A percentile compares a stretch with the other conserved stretches of the same genome.
phyloP scores from a whole-genome alignment of 2,113 vertebrate species.

The Gadus macrocephalus region DNA sequence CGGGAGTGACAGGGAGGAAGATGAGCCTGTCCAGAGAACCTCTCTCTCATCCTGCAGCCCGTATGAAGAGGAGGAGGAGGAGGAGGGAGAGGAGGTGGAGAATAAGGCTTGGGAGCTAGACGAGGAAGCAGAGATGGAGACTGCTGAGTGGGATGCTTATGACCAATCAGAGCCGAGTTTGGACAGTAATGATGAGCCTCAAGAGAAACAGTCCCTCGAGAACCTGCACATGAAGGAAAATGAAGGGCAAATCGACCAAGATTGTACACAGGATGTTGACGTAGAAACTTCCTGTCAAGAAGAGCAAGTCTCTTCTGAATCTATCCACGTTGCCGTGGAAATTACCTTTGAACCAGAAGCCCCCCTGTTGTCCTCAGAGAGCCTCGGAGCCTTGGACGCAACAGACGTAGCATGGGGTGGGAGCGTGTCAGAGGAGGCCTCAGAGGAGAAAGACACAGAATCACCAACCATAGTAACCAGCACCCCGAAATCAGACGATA shows the following conservation, averaged over 20 bases:
- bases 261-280: slow-evolving; percentile 48
- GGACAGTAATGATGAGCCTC: slow-evolving; percentile 42
- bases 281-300: slow-evolving; percentile 41
- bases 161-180: slow-evolving; percentile 57
- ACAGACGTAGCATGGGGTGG: slow-evolving; percentile 28
- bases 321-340: slow-evolving; percentile 12
- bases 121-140: slow-evolving; percentile 44
- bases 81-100: slow-evolving; percentile 7
- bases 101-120: slow-evolving; percentile 4
- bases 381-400: slow-evolving; percentile 2
- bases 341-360: slow-evolving; percentile 35
- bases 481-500: slow-evolving; percentile 50
- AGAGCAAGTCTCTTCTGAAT: slow-evolving; percentile 37
- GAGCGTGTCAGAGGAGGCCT: slow-evolving; percentile 24
- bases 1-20: slow-evolving; percentile 29
- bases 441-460: slow-evolving; percentile 29
- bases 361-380: slow-evolving; percentile 31
- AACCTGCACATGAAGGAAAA: slow-evolving; percentile 20
- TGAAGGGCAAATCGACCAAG: slow-evolving; percentile 36
- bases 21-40: slow-evolving; percentile 23
- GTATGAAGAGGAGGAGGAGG: slow-evolving; percentile 32
- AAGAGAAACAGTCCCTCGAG: slow-evolving; percentile 44
- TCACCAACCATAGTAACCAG: slow-evolving; percentile 32
- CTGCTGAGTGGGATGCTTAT: slow-evolving; percentile 52
- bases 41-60: slow-evolving; percentile 30